These are phyloP conservation scores for Myanophis thanlyinensis DNA, from an alignment of 2,113 vertebrate species.

Conservation along the genomic window DNA sequence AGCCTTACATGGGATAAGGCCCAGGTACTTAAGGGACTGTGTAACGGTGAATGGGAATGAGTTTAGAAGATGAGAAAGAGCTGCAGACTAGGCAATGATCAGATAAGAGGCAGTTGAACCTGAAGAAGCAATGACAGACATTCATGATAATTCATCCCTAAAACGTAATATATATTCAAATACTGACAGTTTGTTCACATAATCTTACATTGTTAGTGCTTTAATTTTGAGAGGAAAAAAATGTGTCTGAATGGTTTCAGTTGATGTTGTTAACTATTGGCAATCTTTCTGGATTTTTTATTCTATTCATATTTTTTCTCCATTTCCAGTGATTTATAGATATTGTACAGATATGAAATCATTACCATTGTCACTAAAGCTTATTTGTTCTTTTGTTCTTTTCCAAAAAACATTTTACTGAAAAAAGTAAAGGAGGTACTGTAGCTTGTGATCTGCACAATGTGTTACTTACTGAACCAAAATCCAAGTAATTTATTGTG, in stretches of 20 bases:
- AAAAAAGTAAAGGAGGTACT: accelerated
- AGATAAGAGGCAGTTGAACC: background rate
- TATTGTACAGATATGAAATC: background rate
- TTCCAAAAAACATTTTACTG: background rate
- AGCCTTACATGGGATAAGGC: background rate
- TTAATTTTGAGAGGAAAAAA: constrained; percentile 22
- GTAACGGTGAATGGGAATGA: background rate
- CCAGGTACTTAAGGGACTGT: background rate
- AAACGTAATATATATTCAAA: constrained; percentile 63
- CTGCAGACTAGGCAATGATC: background rate
- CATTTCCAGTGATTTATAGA: constrained; percentile 46
- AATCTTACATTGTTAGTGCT: constrained; percentile 53
- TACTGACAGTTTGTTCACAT: constrained; percentile 59
- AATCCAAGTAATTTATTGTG: background rate
- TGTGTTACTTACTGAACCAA: background rate
- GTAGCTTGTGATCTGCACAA: background rate
- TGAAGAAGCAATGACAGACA: background rate
- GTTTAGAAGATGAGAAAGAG: background rate
- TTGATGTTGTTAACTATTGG: background rate
- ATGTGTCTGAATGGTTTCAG: constrained; percentile 21
- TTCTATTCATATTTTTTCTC: constrained; percentile 18
- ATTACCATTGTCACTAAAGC: constrained; percentile 10
- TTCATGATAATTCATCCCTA: constrained; percentile 50
- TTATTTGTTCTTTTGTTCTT: constrained; percentile 24
- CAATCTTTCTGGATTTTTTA: background rate